Evolutionary conservation across 2,797 vertebrate genomes (phyloP).

Genomic region (Rhincodon typus): DNA sequence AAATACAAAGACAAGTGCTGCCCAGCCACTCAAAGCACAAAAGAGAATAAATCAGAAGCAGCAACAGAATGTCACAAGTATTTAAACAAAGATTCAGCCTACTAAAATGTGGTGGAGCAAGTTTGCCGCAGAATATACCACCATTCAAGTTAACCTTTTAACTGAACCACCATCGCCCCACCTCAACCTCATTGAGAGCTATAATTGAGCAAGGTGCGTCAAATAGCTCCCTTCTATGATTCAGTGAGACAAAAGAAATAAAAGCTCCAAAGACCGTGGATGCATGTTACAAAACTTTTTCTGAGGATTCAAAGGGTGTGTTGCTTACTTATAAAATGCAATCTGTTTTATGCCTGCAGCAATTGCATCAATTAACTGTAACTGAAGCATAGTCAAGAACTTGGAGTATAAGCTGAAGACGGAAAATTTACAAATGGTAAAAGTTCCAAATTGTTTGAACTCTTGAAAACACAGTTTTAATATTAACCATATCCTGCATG

Average conservation of each 20-base stretch:
- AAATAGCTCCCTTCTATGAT: not conserved
- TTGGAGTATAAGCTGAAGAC: not conserved
- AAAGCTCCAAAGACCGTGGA: not conserved
- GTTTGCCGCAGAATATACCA: too few relatives aligned
- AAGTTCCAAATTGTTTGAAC: not conserved
- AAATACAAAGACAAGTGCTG: too few relatives aligned
- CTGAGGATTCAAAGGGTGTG: not conserved
- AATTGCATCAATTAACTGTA: not conserved
- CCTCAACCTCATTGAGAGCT: too few relatives aligned
- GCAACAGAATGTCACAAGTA: too few relatives aligned
- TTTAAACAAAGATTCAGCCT: too few relatives aligned
- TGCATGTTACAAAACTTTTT: not conserved
- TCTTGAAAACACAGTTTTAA: not conserved
- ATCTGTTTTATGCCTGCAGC: not conserved
- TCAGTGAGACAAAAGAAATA: not conserved
- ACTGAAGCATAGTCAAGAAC: not conserved
- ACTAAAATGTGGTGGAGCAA: not conserved
- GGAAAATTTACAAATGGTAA: not conserved
- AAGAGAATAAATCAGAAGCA: too few relatives aligned
- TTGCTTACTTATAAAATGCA: not conserved
- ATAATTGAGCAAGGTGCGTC: not conserved
- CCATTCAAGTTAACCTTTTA: not conserved
- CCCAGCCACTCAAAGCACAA: too few relatives aligned
- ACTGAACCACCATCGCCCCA: too few relatives aligned
- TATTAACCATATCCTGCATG: not conserved